Evolutionary conservation across 1,140 invertebrate species (phyloP).

Genomic region (Cephus cinctus): DNA sequence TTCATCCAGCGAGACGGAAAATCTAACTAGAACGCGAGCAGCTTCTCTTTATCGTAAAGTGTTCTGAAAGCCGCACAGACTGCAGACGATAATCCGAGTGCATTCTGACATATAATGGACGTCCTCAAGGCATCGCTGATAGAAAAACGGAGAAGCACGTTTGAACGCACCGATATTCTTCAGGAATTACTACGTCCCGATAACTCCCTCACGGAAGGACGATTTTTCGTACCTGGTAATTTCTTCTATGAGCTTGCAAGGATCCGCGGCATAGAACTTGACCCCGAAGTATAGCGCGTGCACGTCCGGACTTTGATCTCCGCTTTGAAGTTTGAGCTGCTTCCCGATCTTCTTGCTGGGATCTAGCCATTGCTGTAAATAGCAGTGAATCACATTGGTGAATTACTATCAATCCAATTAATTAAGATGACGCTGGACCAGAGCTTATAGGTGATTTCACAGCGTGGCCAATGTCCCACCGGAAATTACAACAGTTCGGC

Average conservation of each 20-base stretch:
- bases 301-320: conserved; percentile 63
- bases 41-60: no score
- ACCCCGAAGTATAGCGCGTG: conserved; percentile 96
- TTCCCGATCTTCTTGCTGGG: conserved; percentile 78
- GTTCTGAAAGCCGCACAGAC: no score
- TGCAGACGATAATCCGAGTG: no score
- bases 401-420: conserved; percentile 6
- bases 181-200: no score
- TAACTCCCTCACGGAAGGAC: background rate
- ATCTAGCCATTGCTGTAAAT: conserved; percentile 84
- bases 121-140: no score
- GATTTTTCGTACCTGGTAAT: conserved; percentile 78
- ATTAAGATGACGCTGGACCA: conserved; percentile 5
- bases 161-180: no score
- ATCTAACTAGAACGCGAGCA: no score
- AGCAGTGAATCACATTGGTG: conserved; percentile 12
- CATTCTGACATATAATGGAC: no score
- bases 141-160: no score
- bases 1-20: no score
- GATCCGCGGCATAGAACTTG: conserved; percentile 98
- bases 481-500: conserved; percentile 44
- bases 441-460: background rate
- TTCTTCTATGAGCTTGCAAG: conserved; percentile 92
- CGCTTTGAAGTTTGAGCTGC: conserved; percentile 72
- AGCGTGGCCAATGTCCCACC: conserved; percentile 14